Evolutionary conservation across 1,140 invertebrate species (phyloP).

Genomic region (Lamellibrachia luymesi): DNA sequence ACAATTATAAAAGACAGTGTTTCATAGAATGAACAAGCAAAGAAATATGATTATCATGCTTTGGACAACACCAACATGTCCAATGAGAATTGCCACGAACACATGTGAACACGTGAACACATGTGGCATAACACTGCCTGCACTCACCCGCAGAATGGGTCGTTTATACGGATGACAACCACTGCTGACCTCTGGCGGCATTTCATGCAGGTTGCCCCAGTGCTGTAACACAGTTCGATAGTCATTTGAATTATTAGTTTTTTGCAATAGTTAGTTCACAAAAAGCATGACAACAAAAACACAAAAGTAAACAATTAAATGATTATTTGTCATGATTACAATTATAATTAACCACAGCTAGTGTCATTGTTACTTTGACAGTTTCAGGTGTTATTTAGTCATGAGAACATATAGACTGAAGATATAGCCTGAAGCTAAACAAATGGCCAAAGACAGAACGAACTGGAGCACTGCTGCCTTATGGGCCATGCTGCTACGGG

Average conservation of each 20-base stretch:
- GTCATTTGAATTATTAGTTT: not conserved
- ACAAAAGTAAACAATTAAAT: not conserved
- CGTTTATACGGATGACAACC: slow-evolving; percentile 43
- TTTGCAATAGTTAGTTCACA: not conserved
- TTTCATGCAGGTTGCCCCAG: slow-evolving; percentile 38
- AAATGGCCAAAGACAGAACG: no score
- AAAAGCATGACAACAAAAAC: no score
- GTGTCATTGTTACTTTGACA: no score
- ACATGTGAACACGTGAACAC: not conserved
- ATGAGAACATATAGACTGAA: no score
- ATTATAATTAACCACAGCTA: no score
- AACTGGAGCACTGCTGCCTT: no score
- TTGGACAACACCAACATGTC: not conserved
- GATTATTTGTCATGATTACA: not conserved
- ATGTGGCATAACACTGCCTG: no score
- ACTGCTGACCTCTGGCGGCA: slow-evolving; percentile 39
- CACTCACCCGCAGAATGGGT: slow-evolving; percentile 46
- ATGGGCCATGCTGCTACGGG: no score
- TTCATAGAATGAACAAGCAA: not conserved
- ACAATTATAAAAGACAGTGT: no score
- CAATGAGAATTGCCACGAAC: not conserved
- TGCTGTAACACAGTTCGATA: not conserved
- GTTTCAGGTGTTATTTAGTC: no score
- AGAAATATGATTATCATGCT: not conserved
- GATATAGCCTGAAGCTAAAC: no score